Evolutionary conservation across 1,140 invertebrate species (phyloP).

Genomic region (Steinernema khuongi): DNA sequence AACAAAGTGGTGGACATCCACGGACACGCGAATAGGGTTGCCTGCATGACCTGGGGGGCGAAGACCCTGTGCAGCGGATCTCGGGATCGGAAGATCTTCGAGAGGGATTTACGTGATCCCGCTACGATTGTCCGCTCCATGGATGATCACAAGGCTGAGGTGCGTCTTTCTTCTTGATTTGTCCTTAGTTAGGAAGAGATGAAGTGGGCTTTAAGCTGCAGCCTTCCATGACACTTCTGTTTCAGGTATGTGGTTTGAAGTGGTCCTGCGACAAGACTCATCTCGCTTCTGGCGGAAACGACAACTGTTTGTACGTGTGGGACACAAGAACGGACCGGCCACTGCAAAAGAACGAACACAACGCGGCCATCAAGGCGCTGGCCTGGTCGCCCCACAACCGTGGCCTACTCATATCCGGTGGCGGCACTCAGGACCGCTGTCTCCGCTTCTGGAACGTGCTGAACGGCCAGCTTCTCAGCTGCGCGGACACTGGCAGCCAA

Average conservation of each 20-base stretch:
- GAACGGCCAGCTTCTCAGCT: slow-evolving; percentile 97
- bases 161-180: not conserved
- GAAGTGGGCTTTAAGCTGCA: no score
- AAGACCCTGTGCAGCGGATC: not conserved
- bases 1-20: not conserved
- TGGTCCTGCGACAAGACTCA: slow-evolving; percentile 99
- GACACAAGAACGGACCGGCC: slow-evolving; percentile 80
- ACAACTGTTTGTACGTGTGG: slow-evolving; percentile 97
- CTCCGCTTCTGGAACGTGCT: slow-evolving; percentile 98
- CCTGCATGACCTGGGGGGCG: not conserved
- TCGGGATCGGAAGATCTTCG: slow-evolving; percentile 6
- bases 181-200: no score
- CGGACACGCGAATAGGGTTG: not conserved
- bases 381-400: slow-evolving; percentile 99
- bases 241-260: slow-evolving; percentile 83
- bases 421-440: slow-evolving; percentile 94
- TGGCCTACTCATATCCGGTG: slow-evolving; percentile 85
- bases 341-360: slow-evolving; percentile 67
- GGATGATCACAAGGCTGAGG: not conserved
- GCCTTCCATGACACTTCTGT: slow-evolving; percentile 21
- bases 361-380: slow-evolving; percentile 96
- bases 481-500: slow-evolving; percentile 91
- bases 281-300: slow-evolving; percentile 95
- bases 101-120: not conserved
- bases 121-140: not conserved